Conservation (phyloP, 2,888 invertebrate genomes). For the Eudasyphora cyanicolor region DNA sequence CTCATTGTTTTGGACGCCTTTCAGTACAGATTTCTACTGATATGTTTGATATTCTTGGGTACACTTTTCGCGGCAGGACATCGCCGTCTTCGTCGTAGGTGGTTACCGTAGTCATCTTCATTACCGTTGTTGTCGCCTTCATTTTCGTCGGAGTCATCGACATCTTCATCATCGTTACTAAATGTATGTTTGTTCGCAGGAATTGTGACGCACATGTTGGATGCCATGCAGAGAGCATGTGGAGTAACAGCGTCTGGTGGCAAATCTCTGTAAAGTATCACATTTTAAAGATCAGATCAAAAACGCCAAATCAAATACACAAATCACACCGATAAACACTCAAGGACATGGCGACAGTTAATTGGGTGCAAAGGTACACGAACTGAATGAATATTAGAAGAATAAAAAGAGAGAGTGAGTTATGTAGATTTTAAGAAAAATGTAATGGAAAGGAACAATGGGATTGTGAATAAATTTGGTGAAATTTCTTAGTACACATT, state of each 20-base stretch:
- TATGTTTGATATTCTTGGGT: background rate
- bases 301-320: conserved; percentile 18
- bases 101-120: conserved; percentile 32
- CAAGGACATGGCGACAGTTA: background rate
- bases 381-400: background rate
- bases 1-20: background rate
- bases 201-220: conserved; percentile 88
- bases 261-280: conserved; percentile 85
- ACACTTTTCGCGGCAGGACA: background rate
- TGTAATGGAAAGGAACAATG: background rate
- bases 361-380: background rate
- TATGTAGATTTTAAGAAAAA: background rate
- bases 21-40: background rate
- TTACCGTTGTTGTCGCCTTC: background rate
- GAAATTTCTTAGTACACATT: too few relatives aligned
- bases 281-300: conserved; percentile 44
- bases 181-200: conserved; percentile 92
- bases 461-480: background rate
- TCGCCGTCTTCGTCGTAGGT: background rate
- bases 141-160: background rate
- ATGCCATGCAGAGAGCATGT: conserved; percentile 88
- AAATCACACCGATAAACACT: background rate
- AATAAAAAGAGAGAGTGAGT: background rate
- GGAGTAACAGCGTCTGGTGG: conserved; percentile 89
- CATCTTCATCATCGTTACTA: conserved; percentile 80